Conservation (phyloP, 2,797 vertebrate species). For the Anolis apletophallus region DNA sequence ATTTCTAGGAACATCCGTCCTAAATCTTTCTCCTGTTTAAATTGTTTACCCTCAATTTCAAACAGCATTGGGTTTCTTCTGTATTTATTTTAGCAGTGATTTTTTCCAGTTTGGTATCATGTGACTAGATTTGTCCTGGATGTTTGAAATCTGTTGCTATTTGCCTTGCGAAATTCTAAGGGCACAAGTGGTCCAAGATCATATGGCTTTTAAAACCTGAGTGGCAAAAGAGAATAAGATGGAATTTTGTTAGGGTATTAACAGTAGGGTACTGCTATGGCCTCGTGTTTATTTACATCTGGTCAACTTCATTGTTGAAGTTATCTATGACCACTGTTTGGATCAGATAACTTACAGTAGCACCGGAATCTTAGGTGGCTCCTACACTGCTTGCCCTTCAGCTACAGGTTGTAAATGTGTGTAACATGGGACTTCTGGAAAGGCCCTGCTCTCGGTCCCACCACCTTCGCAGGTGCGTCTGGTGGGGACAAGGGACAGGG, state of each 20-base stretch:
- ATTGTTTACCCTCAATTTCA: not conserved
- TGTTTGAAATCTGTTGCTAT: not conserved
- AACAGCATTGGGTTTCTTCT: not conserved
- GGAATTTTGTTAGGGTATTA: not conserved
- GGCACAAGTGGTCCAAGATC: no score
- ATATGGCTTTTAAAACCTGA: not conserved
- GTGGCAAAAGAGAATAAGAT: not conserved
- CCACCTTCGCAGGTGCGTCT: no score
- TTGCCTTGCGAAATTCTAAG: no score
- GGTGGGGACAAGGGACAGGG: no score
- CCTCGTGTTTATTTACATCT: not conserved
- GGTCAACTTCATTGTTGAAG: not conserved
- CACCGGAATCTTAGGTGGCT: no score
- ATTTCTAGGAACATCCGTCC: no score
- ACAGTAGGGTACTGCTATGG: not conserved
- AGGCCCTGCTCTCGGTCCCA: no score
- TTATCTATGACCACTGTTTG: no score
- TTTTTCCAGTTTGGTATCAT: not conserved
- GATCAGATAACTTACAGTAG: not conserved
- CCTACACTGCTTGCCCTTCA: not conserved
- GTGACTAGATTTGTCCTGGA: not conserved
- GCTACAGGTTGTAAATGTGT: not conserved
- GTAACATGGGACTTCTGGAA: not conserved
- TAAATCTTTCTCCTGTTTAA: not conserved
- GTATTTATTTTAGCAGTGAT: not conserved